Evolutionary conservation across 2,888 invertebrate species (phyloP), one percentile per base, ranked within the genome.

Genomic region (Lordiphosa fenestrarum): DNA sequence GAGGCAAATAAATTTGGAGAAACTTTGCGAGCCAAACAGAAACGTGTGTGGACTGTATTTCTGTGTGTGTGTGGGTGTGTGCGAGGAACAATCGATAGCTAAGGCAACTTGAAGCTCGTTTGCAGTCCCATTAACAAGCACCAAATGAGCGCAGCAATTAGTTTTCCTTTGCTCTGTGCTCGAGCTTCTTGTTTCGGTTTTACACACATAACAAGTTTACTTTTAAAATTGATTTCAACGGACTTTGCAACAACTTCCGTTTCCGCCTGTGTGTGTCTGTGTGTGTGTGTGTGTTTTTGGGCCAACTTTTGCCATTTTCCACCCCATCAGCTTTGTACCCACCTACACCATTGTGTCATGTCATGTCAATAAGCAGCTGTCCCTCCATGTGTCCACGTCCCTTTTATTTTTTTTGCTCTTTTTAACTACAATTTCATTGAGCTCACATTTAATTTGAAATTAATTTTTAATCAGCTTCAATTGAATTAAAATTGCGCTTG

Each of bases 191-290:
- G 54, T 51, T 54, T 57, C 23, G 63, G 38, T 9, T 46, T 53
- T 66, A 46, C 51, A 65, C 42, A 64, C 64, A 66, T 62, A 71
- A 73, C 65, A 83, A 80, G 77, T 83, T 80, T 69, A 74, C 70
- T 67, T 80, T 77, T 74, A 61, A 83, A 80, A 83, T 80, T 80
- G 80, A 80, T 80, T 80, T 83, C 84, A 71, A 73, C 73, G 59
- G 78, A 78, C 77, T 77, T 78, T 69, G 73, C 59, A 82, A 75
- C 77, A 77, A 77, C 75, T 82, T 77, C 82, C 82, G 82, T 71
- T 82, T 82, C 82, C 82, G 78, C 64, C 66, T 55, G 71, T 63
- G 60, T 75, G 44, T 52, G 60, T 75, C 40, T 52, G 15, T 15
- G 15, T 15, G 15, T 15, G 15, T 15, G 62, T 75, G 44, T 52